Evolutionary conservation across 2,797 vertebrate species (phyloP), one percentile per base, ranked within the genome.

Genomic region (Gouania willdenowi): DNA sequence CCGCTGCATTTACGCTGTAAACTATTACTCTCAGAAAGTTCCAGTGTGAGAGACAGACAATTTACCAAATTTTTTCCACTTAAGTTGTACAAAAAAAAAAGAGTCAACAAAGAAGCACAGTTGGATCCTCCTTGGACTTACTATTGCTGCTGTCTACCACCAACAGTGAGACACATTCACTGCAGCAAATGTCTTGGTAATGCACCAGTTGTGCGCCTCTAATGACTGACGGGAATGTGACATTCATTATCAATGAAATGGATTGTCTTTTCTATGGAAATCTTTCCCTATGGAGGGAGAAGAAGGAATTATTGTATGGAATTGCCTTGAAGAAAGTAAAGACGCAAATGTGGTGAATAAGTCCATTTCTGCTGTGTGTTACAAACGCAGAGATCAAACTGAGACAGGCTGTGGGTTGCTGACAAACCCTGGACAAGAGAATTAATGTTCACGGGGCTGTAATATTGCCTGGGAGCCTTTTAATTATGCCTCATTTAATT

Each of bases 401-500:
- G 23, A 52, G 48, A 30, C 4, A 17, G 40, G 37, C 62, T 18
- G 66, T 70, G 58, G 74, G 71, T 53, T 60, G 70, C 26, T 56
- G 63, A 74, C 49, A 61, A 56, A 65, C 44, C 50, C 25, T 38
- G 65, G 69, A 77, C 45, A 49, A 36, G 38, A 36, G 47, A 44
- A 37, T 26, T 22, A 38, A 33, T 49, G 55, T 41, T 66, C 34
- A 16, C 29, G 47, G 51, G 52, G 41, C 40, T 66, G 28, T 52
- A 37, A 55, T 51, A 52, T 47, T 53, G 49, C 38, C 41, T 20
- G 48, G 53, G 15, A 76, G 52, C 12, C 50, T 67, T 76, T 68
- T 64, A 79, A 79, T 75, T 71, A 66, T 44, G 45, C 32, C 54
- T 69, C 24, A 68, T 66, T 67, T 72, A 4, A 74, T 73, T 79